Base-by-base conservation (phyloP, 2,797 vertebrate species). In the Lepus oiostolus region DNA sequence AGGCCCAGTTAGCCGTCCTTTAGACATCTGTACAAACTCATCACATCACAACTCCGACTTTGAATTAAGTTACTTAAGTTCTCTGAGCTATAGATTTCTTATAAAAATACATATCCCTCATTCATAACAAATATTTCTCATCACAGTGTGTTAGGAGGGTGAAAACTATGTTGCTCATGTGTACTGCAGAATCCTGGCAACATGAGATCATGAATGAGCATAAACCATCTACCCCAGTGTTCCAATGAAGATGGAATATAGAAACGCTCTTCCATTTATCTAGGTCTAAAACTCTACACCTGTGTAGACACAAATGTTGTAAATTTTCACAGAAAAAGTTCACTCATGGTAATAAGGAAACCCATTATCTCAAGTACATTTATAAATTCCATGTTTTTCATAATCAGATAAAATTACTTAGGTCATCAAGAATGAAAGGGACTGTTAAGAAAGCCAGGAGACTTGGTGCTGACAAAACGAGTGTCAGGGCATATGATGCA, bases 281-380 rank as follows among this genome's bases (percentile, higher is more conserved):
- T 90, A 85, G 77, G 38, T 89, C 47, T 47, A 90, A 95, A 52
- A 13, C 21, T 60, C 58, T 38, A 47, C 30, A 70, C 9, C 77
- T 93, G 35, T 24, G 42, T 77, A 32, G 50, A 83, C 47, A 11
- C 21, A 85, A 93, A 88, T 50, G 74, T n/a, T 68, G 0, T 62
- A 86, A 79, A 35, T 54, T 76, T 94, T 88, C 58, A 82, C 92
- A 93, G 82, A 80, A 88, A 95, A 85, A 21, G 85, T 71, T 90
- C 38, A 79, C 42, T 80, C 52, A 62, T 70, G 52, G n/a, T 38
- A 90, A 93, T 90, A 82, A 85, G 10, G 47, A 93, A 93, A 65
- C 28, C 82, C 35, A 93, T 54, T 77, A 93, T 50, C 70, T 80
- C 47, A 80, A 90, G 68, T 63, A 74, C 58, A 63, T 75, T 81